Evolutionary conservation across 2,113 vertebrate genomes (phyloP).

Genomic region (Pelobates fuscus): DNA sequence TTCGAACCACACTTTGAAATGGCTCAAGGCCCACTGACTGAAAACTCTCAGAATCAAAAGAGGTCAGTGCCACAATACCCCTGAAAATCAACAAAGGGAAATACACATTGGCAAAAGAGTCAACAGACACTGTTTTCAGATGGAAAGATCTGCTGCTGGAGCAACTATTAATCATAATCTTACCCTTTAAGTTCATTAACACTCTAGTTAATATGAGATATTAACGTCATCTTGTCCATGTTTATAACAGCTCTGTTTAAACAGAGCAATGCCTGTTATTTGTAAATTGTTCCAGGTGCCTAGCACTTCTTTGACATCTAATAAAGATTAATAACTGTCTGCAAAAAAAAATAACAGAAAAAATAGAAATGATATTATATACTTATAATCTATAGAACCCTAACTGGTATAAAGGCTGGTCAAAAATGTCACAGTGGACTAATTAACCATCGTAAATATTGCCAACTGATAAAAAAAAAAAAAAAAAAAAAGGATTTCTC

Average conservation of each 20-base stretch:
- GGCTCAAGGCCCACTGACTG: no score
- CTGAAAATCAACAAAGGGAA: not conserved
- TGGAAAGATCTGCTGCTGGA: conserved; percentile 1
- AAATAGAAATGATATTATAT: no score
- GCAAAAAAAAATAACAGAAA: not conserved
- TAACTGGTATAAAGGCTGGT: no score
- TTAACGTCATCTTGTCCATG: conserved; percentile 29
- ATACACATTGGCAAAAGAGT: not conserved
- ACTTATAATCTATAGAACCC: not conserved
- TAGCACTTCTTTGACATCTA: conserved; percentile 10
- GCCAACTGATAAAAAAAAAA: no score
- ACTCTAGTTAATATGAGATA: conserved; percentile 3
- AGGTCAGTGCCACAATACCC: no score
- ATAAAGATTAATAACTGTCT: not conserved
- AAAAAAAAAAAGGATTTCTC: no score
- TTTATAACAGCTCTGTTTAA: conserved; percentile 3
- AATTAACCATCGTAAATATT: no score
- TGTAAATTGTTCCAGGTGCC: conserved; percentile 16
- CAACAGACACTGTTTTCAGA: not conserved
- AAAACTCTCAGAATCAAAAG: no score
- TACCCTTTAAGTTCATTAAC: conserved; percentile 33
- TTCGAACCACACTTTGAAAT: no score
- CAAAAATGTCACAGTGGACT: no score
- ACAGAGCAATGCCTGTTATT: conserved; percentile 24
- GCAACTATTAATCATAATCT: conserved; percentile 36